Base-by-base conservation (phyloP, 1,140 invertebrate species). In the Conus betulinus region DNA sequence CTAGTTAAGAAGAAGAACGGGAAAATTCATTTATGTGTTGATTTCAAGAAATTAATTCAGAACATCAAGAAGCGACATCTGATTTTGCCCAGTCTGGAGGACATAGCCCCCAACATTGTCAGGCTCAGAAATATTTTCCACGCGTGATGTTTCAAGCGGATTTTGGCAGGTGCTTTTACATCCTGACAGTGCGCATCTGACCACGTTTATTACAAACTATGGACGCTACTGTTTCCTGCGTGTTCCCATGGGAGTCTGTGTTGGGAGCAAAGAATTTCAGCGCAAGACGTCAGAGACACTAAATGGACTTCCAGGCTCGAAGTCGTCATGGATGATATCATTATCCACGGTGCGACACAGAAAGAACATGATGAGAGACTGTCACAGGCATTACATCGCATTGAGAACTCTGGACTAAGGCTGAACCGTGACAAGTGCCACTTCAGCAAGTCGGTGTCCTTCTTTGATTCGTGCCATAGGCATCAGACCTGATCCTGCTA, bases 181-280 rank as follows among this genome's bases (percentile, higher is more conserved):
- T 5, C 10, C 84, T 5, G 82, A 86, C 27, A 89, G 67, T 78
- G 78, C 52, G 23, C 53, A 85, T 23, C 60, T 91, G 2, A 91
- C 91, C n/a, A 89, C 91, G 0, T 91, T 91, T 84, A 92, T 92
- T 39, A 91, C 90, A 3, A 95, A 95, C 15, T 96, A 95, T 93
- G 95, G 94, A 20, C 83, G 93, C 27, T 95, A 90, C 85, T 90
- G 91, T 74, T 95, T 89, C 88, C 0, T 91, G 63, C 90, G 95
- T 63, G 86, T 95, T n/a, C 94, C 95, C 17, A 95, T 96, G 91
- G 95, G 95, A 15, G 91, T 96, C 7, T 85, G 87, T 5, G 79
- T 71, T 15, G 90, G 81, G 11, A 84, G 88, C 17, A 90, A 91
- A 88, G 85, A 88, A 8, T 93, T 91, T 39, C 79, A 90, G n/a